Evolutionary conservation across 2,113 vertebrate species (phyloP).

Genomic region (Thalassarche chlororhynchos): DNA sequence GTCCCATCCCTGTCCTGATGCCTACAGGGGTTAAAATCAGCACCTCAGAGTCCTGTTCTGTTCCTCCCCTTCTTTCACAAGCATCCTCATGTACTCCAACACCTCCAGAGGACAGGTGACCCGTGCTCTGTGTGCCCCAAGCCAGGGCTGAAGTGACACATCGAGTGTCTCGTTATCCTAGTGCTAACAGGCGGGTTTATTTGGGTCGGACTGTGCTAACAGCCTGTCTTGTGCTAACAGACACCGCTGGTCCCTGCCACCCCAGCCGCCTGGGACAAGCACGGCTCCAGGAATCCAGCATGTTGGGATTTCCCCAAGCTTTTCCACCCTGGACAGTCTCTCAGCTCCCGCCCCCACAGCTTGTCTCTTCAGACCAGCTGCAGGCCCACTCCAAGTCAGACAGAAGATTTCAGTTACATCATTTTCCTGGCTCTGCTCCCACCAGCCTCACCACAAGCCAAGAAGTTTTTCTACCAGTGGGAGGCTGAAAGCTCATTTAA

Average conservation of each 20-base stretch:
- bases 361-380: conserved; percentile 4
- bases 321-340: neutral
- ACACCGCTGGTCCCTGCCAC: neutral
- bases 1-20: neutral
- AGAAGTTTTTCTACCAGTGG: conserved; percentile 33
- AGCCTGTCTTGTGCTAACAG: neutral
- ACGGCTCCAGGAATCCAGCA: neutral
- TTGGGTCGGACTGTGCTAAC: neutral
- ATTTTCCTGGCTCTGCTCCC: conserved; percentile 49
- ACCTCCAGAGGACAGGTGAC: neutral
- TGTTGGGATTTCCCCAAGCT: neutral
- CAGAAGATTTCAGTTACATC: conserved; percentile 17
- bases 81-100: neutral
- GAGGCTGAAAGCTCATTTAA: conserved; percentile 22
- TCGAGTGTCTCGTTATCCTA: rapidly evolving
- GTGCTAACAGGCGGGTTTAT: neutral
- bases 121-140: rapidly evolving
- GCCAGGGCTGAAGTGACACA: neutral
- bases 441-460: conserved; percentile 39
- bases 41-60: neutral
- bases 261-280: neutral
- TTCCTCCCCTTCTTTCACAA: neutral
- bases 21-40: neutral
- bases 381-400: conserved; percentile 2
- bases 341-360: neutral